Evolutionary conservation across 2,888 invertebrate genomes (phyloP), one percentile per base, ranked within the genome.

Genomic region (Tyria jacobaeae): DNA sequence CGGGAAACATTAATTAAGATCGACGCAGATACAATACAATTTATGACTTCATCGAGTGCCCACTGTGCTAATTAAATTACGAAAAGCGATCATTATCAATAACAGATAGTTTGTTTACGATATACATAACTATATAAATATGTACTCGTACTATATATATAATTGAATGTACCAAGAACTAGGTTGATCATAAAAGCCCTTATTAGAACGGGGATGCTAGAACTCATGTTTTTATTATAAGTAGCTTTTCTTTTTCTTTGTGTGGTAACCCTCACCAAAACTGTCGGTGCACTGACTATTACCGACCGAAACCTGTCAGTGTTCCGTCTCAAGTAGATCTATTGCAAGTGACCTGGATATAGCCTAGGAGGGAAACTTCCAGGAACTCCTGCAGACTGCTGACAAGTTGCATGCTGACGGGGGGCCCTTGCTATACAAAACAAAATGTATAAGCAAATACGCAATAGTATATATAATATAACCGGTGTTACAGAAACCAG

Each of bases 11-110:
- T 78, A 75, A 76, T 76, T 76, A 77, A 78, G 76, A 78, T 76
- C 76, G 64, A 68, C 67, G 39, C 55, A 66, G 76, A 76, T 77
- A 76, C 44, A 73, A 73, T 70, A 77, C 75, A 76, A 76, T 76
- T 77, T 77, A 76, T 76, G 71, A 68, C 78, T 76, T 77, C 73
- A 77, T 76, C 69, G 71, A 64, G 64, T 68, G 74, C 68, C 69
- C 57, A 73, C 76, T 62, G 67, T 69, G 60, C 63, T 75, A 77
- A 77, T 77, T 77, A 68, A 77, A 76, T 78, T 75, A 77, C 68
- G 63, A 50, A 54, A 39, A 50, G n/a, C 39, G 73, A 76, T 76
- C 60, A 60, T 69, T 73, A 76, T 75, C 78, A 69, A 69, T 77
- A 67, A 77, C 68, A 68, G 75, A 76, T 70, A 77, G 76, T 77